phyloP scores from a whole-genome alignment of 2,113 vertebrate genomes.

The Oriolus oriolus region DNA sequence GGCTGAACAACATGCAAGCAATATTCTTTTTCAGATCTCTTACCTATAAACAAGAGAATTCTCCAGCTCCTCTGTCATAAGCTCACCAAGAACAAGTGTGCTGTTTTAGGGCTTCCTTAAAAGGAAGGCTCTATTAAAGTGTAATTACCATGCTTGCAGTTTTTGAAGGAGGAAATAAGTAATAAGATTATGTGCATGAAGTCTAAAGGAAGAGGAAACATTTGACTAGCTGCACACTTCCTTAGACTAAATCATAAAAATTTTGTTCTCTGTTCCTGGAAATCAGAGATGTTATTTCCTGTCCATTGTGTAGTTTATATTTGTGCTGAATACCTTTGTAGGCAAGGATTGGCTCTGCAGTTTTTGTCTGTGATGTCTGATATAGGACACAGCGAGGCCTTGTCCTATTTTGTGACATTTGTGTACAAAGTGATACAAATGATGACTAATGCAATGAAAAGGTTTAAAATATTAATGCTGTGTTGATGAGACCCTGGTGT shows the following conservation, averaged over 20 bases:
- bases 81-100: not conserved
- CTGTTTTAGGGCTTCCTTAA: not conserved
- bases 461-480: not conserved
- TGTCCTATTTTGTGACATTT: not conserved
- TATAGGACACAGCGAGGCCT: not conserved
- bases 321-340: not conserved
- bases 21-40: not conserved
- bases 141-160: not conserved
- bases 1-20: not conserved
- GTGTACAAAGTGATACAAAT: not conserved
- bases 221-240: not conserved
- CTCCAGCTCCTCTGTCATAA: not conserved
- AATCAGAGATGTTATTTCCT: not conserved
- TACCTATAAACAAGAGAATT: not conserved
- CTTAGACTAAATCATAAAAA: not conserved
- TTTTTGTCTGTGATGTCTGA: not conserved
- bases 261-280: not conserved
- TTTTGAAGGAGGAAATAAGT: not conserved
- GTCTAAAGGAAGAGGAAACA: not conserved
- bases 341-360: not conserved
- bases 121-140: not conserved
- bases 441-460: not conserved
- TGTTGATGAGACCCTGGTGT: not conserved
- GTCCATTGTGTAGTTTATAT: not conserved
- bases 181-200: not conserved